phyloP scores from a whole-genome alignment of 2,797 vertebrate species.

The Lophotriccus pileatus region DNA sequence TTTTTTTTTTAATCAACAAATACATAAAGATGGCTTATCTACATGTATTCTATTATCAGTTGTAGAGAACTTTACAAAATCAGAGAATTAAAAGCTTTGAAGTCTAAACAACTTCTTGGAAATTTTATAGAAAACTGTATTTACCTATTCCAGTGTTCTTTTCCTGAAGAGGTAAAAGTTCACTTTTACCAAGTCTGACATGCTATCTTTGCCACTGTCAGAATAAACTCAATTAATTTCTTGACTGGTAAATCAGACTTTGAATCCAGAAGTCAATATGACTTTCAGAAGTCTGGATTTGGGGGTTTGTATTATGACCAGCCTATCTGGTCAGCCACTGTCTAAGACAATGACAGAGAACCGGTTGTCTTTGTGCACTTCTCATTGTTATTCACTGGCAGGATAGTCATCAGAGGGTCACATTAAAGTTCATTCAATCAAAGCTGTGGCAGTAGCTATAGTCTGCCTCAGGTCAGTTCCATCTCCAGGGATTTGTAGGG shows the following conservation, averaged over 20 bases:
- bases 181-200: not conserved
- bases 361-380: conserved; percentile 48
- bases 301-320: not conserved
- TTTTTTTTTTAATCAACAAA: not conserved
- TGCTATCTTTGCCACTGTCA: not conserved
- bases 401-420: conserved; percentile 55
- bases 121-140: not conserved
- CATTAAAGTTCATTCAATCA: conserved; percentile 75
- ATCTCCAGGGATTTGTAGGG: conserved; percentile 62
- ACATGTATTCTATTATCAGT: not conserved
- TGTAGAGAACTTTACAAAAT: not conserved
- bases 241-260: not conserved
- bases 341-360: conserved; percentile 13
- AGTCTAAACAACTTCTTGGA: not conserved
- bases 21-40: not conserved
- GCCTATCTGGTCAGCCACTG: not conserved
- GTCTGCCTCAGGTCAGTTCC: conserved; percentile 56
- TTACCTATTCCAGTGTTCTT: not conserved
- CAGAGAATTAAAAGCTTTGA: not conserved
- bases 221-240: not conserved
- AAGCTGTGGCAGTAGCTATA: conserved; percentile 60
- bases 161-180: not conserved
- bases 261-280: not conserved
- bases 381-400: conserved; percentile 68
- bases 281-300: not conserved